Evolutionary conservation across 2,888 invertebrate genomes (phyloP).

Genomic region (Pheosia gnoma): DNA sequence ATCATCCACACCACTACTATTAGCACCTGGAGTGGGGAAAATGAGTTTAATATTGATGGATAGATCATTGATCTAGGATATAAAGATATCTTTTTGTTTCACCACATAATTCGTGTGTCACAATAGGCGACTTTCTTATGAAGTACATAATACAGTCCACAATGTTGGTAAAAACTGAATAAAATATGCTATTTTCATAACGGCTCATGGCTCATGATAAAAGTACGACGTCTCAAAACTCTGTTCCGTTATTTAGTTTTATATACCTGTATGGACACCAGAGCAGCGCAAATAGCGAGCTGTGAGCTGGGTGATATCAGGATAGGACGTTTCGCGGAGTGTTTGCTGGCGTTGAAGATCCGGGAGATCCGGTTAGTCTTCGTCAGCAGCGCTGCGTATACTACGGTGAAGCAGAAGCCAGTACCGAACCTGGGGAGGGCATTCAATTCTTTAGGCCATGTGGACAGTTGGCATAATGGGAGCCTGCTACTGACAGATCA

Average conservation of each 20-base stretch:
- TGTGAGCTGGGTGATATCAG: slow-evolving; percentile 97
- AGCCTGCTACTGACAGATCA: too few species aligned
- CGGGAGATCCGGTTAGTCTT: slow-evolving; percentile 98
- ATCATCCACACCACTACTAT: slow-evolving; percentile 97
- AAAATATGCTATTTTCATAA: too few species aligned
- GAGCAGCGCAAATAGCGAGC: slow-evolving; percentile 93
- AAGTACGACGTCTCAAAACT: too few species aligned
- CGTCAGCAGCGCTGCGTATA: slow-evolving; percentile 97
- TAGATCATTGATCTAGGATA: too few species aligned
- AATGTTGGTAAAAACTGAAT: too few species aligned
- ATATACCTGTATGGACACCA: slow-evolving; percentile 93
- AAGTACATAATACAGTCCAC: too few species aligned
- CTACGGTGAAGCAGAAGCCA: slow-evolving; percentile 98
- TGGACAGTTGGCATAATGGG: too few species aligned
- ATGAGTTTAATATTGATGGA: background rate
- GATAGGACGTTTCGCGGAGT: slow-evolving; percentile 96
- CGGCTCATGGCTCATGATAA: too few species aligned
- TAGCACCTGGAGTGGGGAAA: slow-evolving; percentile 84
- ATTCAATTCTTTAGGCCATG: background rate
- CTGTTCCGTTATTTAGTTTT: background rate
- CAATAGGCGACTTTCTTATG: too few species aligned
- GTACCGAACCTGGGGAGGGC: slow-evolving; percentile 91
- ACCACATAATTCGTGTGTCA: too few species aligned
- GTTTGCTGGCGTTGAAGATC: slow-evolving; percentile 98
- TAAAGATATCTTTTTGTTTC: too few species aligned